Base-by-base conservation (phyloP, 2,113 vertebrate genomes). In the Dicentrarchus labrax region DNA sequence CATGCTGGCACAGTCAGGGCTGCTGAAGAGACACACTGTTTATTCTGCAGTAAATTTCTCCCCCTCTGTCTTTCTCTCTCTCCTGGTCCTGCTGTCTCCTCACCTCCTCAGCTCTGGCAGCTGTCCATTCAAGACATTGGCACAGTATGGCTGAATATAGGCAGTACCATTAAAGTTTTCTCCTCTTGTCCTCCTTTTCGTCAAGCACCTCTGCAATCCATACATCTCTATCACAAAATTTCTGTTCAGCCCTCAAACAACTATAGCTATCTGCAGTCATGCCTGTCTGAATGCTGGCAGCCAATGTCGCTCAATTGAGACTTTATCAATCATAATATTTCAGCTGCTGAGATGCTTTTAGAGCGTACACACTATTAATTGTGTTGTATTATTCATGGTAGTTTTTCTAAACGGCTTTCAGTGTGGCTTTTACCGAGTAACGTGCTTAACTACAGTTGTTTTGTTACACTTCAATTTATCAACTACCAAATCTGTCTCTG, bases 361-460 rank as follows among this genome's bases (percentile, higher is more conserved):
- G 41, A 59, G 67, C 7, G 0, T 38, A 71, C 73, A 39, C 65
- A 9, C 43, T 68, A 87, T 92, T 70, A 88, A 88, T 86, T 80
- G 11, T 24, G 17, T 8, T 88, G 85, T 90, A 91, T 93, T 90
- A 93, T 94, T 89, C 86, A 89, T 82, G 59, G 43, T 3, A 13
- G 48, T 48, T 61, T 66, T 59, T 83, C 21, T 19, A 24, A 81
- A 69, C 72, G 47, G 22, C 60, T 74, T 50, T 30, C 30, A 30
- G 30, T 50, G 57, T 43, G 78, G 79, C 64, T 83, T 88, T 78
- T 10, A 71, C 53, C 43, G 36, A 76, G 59, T 16, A n/a, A 57
- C 67, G 56, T 84, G 68, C 72, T 72, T 47, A 51, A 73, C 24
- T 54, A 60, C 62, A 80, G 54, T 68, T 78, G 56, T 91, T 84